Percentiles rank a stretch among this genome's conserved stretches.
These are phyloP conservation scores for Halcyon chelicuti DNA, from an alignment of 2,797 vertebrate genomes.

Conservation along the genomic window DNA sequence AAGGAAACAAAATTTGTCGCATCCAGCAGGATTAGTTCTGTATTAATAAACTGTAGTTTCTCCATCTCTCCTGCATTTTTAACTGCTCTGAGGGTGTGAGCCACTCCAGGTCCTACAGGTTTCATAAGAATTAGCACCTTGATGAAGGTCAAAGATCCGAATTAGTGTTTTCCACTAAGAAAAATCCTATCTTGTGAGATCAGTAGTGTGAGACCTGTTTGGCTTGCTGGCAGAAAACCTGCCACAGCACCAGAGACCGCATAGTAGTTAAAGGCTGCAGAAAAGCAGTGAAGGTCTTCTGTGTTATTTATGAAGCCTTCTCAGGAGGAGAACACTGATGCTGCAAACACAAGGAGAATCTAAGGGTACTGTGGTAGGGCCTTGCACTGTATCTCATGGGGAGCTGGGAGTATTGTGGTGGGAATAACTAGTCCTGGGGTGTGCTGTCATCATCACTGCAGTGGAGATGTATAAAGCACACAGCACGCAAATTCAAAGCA, in stretches of 20 bases:
- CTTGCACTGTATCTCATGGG: not conserved
- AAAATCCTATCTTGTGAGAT: not conserved
- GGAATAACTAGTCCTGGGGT: not conserved
- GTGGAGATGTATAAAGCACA: not conserved
- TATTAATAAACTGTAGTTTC: not conserved
- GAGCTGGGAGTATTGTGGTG: not conserved
- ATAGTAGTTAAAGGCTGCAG: not conserved
- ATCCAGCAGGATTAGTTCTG: not conserved
- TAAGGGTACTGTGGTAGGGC: accelerated
- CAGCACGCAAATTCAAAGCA: not conserved
- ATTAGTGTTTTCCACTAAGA: not conserved
- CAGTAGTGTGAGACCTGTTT: not conserved
- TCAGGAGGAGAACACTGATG: not conserved
- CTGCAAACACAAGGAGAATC: not conserved
- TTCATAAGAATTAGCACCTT: not conserved
- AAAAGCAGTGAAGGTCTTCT: not conserved
- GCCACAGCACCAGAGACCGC: not conserved
- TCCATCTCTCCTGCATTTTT: not conserved
- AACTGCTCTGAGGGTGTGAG: not conserved
- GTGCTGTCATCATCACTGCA: not conserved
- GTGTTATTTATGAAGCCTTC: not conserved
- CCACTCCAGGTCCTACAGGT: not conserved
- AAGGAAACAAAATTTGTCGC: not conserved
- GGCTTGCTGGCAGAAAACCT: not conserved
- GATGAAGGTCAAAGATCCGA: not conserved